These are phyloP conservation scores for Bubo scandiacus DNA, from an alignment of 2,113 vertebrate species.

Conservation along the genomic window DNA sequence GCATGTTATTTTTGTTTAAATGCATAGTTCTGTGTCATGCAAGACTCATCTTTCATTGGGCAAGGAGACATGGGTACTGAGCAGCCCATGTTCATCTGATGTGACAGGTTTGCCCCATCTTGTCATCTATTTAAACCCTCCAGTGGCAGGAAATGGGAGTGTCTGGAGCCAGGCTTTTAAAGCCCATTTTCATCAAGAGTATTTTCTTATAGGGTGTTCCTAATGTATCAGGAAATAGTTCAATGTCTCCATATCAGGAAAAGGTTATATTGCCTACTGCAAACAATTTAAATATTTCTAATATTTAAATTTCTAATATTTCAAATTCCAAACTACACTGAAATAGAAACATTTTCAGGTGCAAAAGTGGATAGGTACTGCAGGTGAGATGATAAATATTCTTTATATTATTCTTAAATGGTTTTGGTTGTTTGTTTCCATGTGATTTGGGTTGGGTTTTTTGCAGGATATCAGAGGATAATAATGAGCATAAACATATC, in stretches of 20 bases:
- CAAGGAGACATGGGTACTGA: neutral
- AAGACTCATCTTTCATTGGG: neutral
- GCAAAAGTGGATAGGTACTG: neutral
- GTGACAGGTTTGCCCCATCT: neutral
- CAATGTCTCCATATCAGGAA: fast-evolving
- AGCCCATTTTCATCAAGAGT: neutral
- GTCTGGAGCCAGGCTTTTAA: neutral
- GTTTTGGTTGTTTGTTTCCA: fast-evolving
- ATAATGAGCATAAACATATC: neutral
- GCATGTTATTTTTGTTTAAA: neutral
- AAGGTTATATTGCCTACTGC: fast-evolving
- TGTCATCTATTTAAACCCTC: neutral
- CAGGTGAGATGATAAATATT: neutral
- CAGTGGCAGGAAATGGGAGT: neutral
- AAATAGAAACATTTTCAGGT: neutral
- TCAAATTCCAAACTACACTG: neutral
- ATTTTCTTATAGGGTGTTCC: fast-evolving
- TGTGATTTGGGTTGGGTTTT: neutral
- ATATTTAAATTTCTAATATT: no score
- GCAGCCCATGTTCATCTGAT: neutral
- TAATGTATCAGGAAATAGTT: neutral
- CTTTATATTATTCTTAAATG: neutral
- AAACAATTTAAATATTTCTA: neutral
- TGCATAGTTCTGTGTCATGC: neutral
- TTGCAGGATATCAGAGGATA: neutral